Percentiles rank a stretch among this genome's conserved stretches.
Evolutionary conservation across 1,140 invertebrate species (phyloP).

Genomic region (Radopholus similis): DNA sequence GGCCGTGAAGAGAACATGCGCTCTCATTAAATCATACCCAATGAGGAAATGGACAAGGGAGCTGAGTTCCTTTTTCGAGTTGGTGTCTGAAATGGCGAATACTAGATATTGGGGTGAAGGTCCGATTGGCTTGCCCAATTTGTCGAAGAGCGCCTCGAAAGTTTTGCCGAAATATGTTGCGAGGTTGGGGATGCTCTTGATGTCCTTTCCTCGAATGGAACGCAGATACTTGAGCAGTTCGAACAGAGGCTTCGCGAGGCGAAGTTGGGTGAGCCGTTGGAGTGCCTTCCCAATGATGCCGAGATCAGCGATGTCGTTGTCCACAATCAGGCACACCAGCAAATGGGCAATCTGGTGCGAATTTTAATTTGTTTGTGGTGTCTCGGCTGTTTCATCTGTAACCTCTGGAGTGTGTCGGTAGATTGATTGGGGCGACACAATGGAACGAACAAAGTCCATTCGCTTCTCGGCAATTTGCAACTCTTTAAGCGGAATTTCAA

Average conservation of each 20-base stretch:
- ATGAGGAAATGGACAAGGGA: conserved; percentile 21
- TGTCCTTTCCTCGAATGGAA: not conserved
- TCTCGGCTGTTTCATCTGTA: not conserved
- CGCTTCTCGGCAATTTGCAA: conserved; percentile 2
- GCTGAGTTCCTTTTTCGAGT: not conserved
- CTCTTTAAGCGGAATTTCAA: conserved; percentile 18
- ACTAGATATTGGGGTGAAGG: not conserved
- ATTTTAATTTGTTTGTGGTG: not conserved
- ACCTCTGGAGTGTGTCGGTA: conserved; percentile 25
- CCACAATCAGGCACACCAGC: conserved; percentile 10
- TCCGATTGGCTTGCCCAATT: conserved; percentile 4
- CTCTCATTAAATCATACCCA: not conserved
- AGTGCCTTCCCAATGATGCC: conserved; percentile 9
- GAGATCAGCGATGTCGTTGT: conserved; percentile 18
- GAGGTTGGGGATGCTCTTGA: conserved; percentile 13
- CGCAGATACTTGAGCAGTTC: conserved; percentile 16
- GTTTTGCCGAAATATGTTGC: conserved; percentile 15
- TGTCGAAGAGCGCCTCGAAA: conserved; percentile 21
- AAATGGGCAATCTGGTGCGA: conserved; percentile 13
- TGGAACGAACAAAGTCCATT: conserved; percentile 21
- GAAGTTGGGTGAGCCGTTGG: conserved; percentile 11
- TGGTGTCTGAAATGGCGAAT: not conserved
- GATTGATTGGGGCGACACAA: conserved; percentile 19
- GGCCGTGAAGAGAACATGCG: not conserved
- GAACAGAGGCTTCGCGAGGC: conserved; percentile 7